phyloP scores from a whole-genome alignment of 2,888 invertebrate genomes.

The Parthenolecanium corni region DNA sequence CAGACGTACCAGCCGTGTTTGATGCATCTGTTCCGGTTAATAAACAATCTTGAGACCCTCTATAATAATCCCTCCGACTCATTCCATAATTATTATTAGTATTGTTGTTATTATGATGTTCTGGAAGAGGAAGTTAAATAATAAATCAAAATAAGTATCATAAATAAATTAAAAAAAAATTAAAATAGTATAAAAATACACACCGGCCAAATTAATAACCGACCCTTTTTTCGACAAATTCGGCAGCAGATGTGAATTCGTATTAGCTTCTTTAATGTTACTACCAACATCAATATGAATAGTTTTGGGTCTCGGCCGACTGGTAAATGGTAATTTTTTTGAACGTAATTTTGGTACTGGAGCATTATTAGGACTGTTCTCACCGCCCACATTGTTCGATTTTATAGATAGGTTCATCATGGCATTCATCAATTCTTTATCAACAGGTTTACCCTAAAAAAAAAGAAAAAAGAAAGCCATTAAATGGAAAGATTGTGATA shows the following conservation, averaged over 20 bases:
- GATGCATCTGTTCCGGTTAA: conserved; percentile 38
- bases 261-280: conserved; percentile 47
- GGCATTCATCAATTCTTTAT: conserved; percentile 53
- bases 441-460: conserved; percentile 63
- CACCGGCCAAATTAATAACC: conserved; percentile 70
- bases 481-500: no score
- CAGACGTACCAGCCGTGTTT: conserved; percentile 38
- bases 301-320: conserved; percentile 73
- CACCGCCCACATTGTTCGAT: conserved; percentile 29
- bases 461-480: background rate
- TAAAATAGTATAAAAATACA: conserved; percentile 33
- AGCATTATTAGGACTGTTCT: conserved; percentile 27
- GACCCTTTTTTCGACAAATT: conserved; percentile 56
- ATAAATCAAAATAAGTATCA: conserved; percentile 29
- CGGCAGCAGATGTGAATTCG: background rate
- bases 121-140: conserved; percentile 33
- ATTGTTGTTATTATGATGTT: conserved; percentile 30
- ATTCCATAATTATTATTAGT: conserved; percentile 14
- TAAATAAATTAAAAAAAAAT: conserved; percentile 29
- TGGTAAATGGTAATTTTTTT: conserved; percentile 45
- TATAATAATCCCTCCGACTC: conserved; percentile 70
- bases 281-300: conserved; percentile 74
- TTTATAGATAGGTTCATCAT: conserved; percentile 40
- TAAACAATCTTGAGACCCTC: conserved; percentile 82
- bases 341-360: conserved; percentile 49